These are phyloP conservation scores for Acestrorhynchus altus DNA, from an alignment of 2,797 vertebrate species.

Conservation along the genomic window DNA sequence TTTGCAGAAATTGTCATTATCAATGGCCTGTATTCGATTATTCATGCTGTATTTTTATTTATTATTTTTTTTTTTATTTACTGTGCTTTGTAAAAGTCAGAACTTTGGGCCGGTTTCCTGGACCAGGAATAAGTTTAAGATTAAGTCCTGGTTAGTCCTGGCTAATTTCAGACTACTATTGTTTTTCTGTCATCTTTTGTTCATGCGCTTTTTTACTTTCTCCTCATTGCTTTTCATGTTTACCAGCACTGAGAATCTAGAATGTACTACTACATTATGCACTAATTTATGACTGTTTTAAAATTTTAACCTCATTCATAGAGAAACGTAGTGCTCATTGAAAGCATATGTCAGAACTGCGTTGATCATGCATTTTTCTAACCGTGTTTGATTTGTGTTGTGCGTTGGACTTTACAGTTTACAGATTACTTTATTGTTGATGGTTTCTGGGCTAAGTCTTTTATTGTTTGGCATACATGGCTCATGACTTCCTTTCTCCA, in stretches of 20 bases:
- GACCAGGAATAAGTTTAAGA: too few species aligned
- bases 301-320: constrained; percentile 80
- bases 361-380: constrained; percentile 67
- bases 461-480: constrained; percentile 43
- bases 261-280: constrained; percentile 86
- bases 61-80: neutral
- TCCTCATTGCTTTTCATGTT: constrained; percentile 82
- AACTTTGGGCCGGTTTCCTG: constrained; percentile 52
- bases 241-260: constrained; percentile 86
- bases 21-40: constrained; percentile 56
- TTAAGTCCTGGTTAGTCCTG: too few species aligned
- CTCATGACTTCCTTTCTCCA: constrained; percentile 45
- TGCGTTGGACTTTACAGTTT: constrained; percentile 68
- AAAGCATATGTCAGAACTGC: constrained; percentile 69
- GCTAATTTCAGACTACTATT: constrained; percentile 70
- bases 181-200: constrained; percentile 78
- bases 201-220: constrained; percentile 76
- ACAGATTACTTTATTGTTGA: constrained; percentile 68
- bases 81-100: constrained; percentile 43
- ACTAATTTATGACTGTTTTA: constrained; percentile 85
- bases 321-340: constrained; percentile 75
- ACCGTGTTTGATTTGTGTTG: constrained; percentile 72
- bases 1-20: constrained; percentile 80
- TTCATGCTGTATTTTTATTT: constrained; percentile 72
- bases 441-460: constrained; percentile 65